Evolutionary conservation across 2,888 invertebrate genomes (phyloP), one percentile per base, ranked within the genome.

Genomic region (Tetropium fuscum): DNA sequence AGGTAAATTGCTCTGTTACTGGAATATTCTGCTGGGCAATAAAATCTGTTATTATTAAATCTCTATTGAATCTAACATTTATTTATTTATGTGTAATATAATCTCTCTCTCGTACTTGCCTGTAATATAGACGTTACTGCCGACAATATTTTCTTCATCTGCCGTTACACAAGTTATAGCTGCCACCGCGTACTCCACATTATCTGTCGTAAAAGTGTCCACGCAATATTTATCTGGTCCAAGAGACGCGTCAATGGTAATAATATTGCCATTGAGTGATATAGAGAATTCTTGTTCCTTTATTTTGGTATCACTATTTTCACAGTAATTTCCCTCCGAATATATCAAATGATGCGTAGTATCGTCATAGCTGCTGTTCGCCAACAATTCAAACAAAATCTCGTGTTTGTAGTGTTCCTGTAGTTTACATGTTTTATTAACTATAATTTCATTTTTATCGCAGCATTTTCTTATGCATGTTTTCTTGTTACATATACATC

Each of bases 401-500:
- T 20, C 51, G 2, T 8, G 13, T 5, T 2, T 6, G 1, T 34
- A 22, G 13, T 48, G 15, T 15, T 3, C 8, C 4, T 15, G 8
- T n/a, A n/a, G n/a, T n/a, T n/a, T n/a, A 34, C 58, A 62, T 0
- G 30, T 47, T 36, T 30, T 19, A 10, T 58, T 25, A 1, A 51
- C 18, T 13, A 60, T 44, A 27, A 60, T 27, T 40, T 60, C 57
- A 8, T 32, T 6, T 10, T 8, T 11, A 11, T 34, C 44, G 27
- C 63, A 63, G 13, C 63, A 63, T 48, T 63, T 63, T 45, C 51
- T 30, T 0, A 63, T 32, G 6, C 45, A 47, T 1, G 15, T 7
- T 22, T 38, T 54, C 4, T 27, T 25, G 27, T 25, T 36, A 11
- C 51, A 51, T 30, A 27, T 27, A 19, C 51, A 51, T 10, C 51